Evolutionary conservation across 2,797 vertebrate genomes (phyloP).

Genomic region (Numenius phaeopus): DNA sequence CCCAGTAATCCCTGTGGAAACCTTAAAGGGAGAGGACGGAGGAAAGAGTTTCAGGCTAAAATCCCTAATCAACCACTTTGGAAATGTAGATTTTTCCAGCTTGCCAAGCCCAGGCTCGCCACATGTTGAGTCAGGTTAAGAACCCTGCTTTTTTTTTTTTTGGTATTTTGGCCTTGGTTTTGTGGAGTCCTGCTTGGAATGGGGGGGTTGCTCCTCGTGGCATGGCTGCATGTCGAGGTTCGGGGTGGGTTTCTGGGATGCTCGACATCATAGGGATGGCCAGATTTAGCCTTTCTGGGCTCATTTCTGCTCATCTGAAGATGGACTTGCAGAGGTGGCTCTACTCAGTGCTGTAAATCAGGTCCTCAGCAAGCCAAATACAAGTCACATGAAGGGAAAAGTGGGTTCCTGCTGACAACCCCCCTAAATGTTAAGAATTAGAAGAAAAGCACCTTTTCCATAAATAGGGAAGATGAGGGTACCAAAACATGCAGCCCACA

Average conservation of each 20-base stretch:
- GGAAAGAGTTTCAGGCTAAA: neutral
- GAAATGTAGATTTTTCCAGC: conserved; percentile 12
- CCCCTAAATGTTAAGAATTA: neutral
- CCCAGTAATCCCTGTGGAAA: neutral
- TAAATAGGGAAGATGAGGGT: neutral
- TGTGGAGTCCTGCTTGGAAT: neutral
- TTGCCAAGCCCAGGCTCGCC: neutral
- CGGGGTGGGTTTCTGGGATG: neutral
- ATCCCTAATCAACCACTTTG: neutral
- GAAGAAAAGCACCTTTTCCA: neutral
- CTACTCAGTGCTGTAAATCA: neutral
- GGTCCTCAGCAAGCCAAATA: neutral
- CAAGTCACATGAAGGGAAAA: neutral
- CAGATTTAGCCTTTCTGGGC: neutral
- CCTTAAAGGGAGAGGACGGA: neutral
- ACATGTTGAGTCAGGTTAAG: neutral
- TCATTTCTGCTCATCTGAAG: neutral
- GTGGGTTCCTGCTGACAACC: neutral
- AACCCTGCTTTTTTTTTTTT: neutral
- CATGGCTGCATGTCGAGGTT: neutral
- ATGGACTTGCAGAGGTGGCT: neutral
- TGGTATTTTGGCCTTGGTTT: neutral
- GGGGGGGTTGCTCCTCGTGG: neutral
- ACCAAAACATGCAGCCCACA: neutral
- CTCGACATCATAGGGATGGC: neutral